Evolutionary conservation across 2,797 vertebrate genomes (phyloP), one percentile per base, ranked within the genome.

Genomic region (Coendou prehensilis): DNA sequence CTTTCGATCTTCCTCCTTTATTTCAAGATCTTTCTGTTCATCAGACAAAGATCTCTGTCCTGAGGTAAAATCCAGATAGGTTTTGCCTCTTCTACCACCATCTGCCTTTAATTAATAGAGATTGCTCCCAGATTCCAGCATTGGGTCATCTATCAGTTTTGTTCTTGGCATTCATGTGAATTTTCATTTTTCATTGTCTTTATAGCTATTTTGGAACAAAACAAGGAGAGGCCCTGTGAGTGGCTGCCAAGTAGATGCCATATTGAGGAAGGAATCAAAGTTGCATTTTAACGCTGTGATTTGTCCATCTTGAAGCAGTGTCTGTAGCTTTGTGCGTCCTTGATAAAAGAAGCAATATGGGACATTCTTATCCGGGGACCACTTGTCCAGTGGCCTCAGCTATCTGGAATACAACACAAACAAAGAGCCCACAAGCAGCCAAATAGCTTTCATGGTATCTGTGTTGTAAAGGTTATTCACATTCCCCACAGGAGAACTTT

Each of bases 81-180:
- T 96, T 96, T 97, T 89, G 86, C 92, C 87, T 69, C 28, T 88
- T 89, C 52, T 22, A 9, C 67, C 61, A 64, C 94, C 97, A 97
- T 96, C 95, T 98, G 97, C 95, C 97, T 97, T 95, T 96, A 95
- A 96, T 98, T 97, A 97, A 85, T 96, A 92, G 94, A 94, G 95
- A 98, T 97, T 95, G 97, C 97, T 97, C 97, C 95, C 97, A 97
- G 97, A 97, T 95, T 83, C 93, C 92, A 33, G 41, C 23, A 11
- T 23, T 80, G 97, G 97, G 94, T 93, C 97, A 96, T 98, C 97
- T 97, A 92, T 96, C 95, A 91, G 82, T 90, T 93, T 89, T 15
- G 0, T 93, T 98, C 94, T 82, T 97, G 97, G 97, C 93, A 11
- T 95, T 57, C 6, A 67, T 78, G 92, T 88, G 97, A 92, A 87